phyloP scores from a whole-genome alignment of 1,140 invertebrate genomes.

The Drosophila parvula region DNA sequence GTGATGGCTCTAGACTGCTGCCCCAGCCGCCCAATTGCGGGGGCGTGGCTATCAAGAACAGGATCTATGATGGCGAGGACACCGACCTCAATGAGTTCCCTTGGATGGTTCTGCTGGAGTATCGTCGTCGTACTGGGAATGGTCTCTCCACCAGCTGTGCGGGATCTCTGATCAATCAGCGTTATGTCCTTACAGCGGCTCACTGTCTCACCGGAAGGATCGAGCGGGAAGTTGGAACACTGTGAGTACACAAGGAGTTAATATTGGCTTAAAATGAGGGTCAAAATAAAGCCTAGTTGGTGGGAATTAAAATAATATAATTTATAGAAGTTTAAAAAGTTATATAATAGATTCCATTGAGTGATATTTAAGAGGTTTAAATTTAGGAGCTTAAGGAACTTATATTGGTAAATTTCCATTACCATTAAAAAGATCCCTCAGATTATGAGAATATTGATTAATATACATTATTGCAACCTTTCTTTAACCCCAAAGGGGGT shows the following conservation, averaged over 20 bases:
- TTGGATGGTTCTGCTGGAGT: conserved; percentile 88
- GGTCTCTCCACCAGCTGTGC: conserved; percentile 85
- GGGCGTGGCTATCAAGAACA: conserved; percentile 70
- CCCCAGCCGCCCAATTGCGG: conserved; percentile 73
- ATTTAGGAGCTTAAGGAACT: not conserved
- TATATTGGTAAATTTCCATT: not conserved
- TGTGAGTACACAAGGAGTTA: conserved; percentile 84
- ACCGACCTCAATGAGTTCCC: conserved; percentile 86
- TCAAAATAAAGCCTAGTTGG: not conserved
- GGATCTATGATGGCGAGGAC: conserved; percentile 80
- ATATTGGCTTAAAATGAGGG: not conserved
- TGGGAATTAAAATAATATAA: no score
- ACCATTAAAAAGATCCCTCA: not conserved
- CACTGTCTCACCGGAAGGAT: conserved; percentile 87
- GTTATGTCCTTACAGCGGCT: conserved; percentile 89
- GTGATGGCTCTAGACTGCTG: conserved; percentile 55
- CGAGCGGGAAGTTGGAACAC: conserved; percentile 82
- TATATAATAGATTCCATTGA: no score
- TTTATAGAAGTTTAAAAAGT: no score
- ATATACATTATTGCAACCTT: not conserved
- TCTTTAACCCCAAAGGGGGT: not conserved
- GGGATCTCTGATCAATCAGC: conserved; percentile 85
- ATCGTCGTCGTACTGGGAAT: conserved; percentile 74
- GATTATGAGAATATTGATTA: not conserved
- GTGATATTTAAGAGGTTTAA: no score